Conservation (phyloP, 2,113 vertebrate genomes). For the Tenebrosternarchus preto region DNA sequence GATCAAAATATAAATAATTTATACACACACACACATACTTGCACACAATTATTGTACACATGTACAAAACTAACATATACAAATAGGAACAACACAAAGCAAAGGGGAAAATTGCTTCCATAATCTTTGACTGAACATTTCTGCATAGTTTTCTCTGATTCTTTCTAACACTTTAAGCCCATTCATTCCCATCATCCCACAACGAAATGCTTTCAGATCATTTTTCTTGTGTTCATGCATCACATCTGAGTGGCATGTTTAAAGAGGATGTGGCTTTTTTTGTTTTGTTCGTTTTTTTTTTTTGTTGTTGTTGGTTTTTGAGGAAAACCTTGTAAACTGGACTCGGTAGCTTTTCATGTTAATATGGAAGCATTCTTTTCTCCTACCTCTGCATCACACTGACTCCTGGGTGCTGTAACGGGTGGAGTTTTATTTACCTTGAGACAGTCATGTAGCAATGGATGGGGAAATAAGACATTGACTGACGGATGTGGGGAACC, state of each 20-base stretch:
- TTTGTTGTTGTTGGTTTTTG: too few relatives aligned
- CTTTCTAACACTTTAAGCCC: slow-evolving; percentile 15
- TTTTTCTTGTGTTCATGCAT: slow-evolving; percentile 10
- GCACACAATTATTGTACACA: slow-evolving; percentile 72
- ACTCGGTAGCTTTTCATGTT: slow-evolving; percentile 10
- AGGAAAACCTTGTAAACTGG: not conserved
- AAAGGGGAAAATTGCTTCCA: slow-evolving; percentile 65
- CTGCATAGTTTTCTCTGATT: not conserved
- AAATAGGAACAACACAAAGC: slow-evolving; percentile 58
- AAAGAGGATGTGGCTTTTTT: not conserved
- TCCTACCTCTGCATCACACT: slow-evolving; percentile 65
- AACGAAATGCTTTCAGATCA: slow-evolving; percentile 3
- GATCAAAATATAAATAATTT: slow-evolving; percentile 52
- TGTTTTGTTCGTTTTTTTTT: slow-evolving; percentile 9
- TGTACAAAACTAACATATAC: slow-evolving; percentile 71
- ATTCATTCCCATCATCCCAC: not conserved
- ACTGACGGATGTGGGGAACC: slow-evolving; percentile 65
- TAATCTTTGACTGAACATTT: slow-evolving; percentile 42
- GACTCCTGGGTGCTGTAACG: slow-evolving; percentile 43
- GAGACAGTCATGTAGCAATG: slow-evolving; percentile 42
- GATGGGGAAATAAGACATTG: slow-evolving; percentile 62
- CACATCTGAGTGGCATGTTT: slow-evolving; percentile 6
- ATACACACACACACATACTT: too few relatives aligned
- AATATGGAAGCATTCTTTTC: slow-evolving; percentile 63
- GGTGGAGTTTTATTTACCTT: slow-evolving; percentile 24